Base-by-base conservation (phyloP, 2,888 invertebrate genomes). In the Pycnomerus fuliginosus region DNA sequence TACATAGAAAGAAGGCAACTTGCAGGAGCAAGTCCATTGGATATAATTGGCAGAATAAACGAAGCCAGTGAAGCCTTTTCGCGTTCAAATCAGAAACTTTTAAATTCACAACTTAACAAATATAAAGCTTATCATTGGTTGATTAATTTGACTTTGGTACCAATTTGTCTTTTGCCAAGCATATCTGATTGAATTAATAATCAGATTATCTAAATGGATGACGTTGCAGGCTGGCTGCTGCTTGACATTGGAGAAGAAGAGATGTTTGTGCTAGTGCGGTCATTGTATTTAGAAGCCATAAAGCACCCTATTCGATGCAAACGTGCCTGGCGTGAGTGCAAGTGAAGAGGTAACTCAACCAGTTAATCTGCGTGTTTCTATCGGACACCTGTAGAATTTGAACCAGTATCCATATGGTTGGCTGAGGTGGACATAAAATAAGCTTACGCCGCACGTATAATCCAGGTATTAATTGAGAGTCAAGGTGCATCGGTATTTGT, bases 401-500 rank as follows among this genome's bases (percentile, higher is more conserved):
- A 45, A 46, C 36, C 47, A 48, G 43, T 34, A 34, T 48, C 45
- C 28, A 37, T 44, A 48, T 65, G 65, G 61, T 44, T 62, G 43
- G 55, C 57, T 63, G 62, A 56, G 56, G 56, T 59, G 54, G 56
- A 64, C 61, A 62, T 64, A 61, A 64, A 66, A 66, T 66, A 62
- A 64, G 62, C 65, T 66, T 61, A 64, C 60, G 60, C 56, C 61
- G 59, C 62, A 64, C 62, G 64, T 63, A 62, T 54, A 53, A 50
- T 52, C 56, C 52, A 53, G 50, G 57, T 57, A 58, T 58, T 60
- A 60, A 62, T 62, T 62, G 58, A 60, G 61, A 68, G 65, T 66
- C 67, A 58, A 61, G 60, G 60, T 61, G 67, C 68, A 65, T 68
- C 62, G 64, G 66, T 59, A 65, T 67, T 64, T 60, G 64, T 60